Percentiles rank a stretch among this genome's conserved stretches.
Conservation (phyloP, 2,113 vertebrate genomes). For the Hippoglossus stenolepis region DNA sequence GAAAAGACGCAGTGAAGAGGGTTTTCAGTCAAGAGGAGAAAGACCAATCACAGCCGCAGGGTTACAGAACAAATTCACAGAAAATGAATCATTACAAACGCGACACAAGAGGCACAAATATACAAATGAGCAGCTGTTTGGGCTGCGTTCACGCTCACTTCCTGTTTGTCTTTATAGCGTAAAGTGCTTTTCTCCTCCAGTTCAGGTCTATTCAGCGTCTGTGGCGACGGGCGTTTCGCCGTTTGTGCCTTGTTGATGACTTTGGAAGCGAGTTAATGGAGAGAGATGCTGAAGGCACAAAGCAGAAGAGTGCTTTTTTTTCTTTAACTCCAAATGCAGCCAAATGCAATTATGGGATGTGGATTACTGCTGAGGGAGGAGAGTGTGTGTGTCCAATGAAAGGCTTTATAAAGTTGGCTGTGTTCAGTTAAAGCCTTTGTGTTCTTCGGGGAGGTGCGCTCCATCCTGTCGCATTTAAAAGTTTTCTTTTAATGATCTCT, state of each 20-base stretch:
- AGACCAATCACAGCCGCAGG: conserved; percentile 53
- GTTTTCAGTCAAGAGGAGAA: conserved; percentile 25
- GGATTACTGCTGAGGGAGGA: too few species aligned
- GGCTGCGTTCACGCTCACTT: conserved; percentile 34
- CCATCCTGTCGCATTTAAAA: too few species aligned
- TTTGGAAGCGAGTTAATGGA: conserved; percentile 48
- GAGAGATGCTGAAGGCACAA: not conserved
- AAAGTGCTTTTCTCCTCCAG: conserved; percentile 33
- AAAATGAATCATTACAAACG: conserved; percentile 2
- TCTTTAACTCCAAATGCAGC: conserved; percentile 25
- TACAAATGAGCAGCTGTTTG: conserved; percentile 52
- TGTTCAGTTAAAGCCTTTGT: too few species aligned
- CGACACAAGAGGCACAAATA: conserved; percentile 34
- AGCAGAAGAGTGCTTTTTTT: conserved; percentile 11
- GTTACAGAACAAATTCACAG: conserved; percentile 29
- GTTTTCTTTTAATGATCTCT: not conserved
- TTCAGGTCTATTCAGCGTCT: conserved; percentile 48
- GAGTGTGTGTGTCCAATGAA: conserved; percentile 11
- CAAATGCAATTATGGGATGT: conserved; percentile 39
- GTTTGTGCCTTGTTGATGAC: conserved; percentile 57
- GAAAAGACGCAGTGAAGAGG: conserved; percentile 39
- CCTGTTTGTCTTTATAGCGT: conserved; percentile 52
- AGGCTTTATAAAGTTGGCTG: too few species aligned
- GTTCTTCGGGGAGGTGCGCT: too few species aligned
- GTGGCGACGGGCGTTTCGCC: conserved; percentile 18